Conservation (phyloP, 2,797 vertebrate species). For the Mastacembelus armatus region DNA sequence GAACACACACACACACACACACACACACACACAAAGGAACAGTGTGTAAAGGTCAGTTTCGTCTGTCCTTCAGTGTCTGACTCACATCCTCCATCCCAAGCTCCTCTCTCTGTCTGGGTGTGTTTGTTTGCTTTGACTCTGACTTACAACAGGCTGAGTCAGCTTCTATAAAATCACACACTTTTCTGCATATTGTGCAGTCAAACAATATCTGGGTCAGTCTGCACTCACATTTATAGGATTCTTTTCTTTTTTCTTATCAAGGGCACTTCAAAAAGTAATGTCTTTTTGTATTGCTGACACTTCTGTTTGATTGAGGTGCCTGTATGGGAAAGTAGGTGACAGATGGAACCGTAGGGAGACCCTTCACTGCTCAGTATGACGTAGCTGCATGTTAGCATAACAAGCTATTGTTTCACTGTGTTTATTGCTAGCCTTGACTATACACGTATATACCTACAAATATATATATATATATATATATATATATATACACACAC, state of each 20-base stretch:
- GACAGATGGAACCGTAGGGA: neutral
- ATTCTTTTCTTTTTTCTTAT: conserved; percentile 33
- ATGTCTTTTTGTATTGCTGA: neutral
- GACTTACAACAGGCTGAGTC: conserved; percentile 54
- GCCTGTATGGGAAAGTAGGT: too few relatives aligned
- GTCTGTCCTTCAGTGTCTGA: conserved; percentile 48
- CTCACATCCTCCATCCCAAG: conserved; percentile 19
- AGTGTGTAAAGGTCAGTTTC: conserved; percentile 44
- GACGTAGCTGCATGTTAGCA: neutral
- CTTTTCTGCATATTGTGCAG: conserved; percentile 29
- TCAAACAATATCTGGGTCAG: conserved; percentile 50
- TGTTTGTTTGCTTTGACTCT: conserved; percentile 39
- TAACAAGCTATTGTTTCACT: neutral
- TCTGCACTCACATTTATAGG: too few relatives aligned
- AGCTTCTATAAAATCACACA: conserved; percentile 32
- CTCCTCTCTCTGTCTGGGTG: conserved; percentile 14
- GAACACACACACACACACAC: conserved; percentile 1
- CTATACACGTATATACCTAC: too few relatives aligned
- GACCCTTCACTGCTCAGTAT: neutral
- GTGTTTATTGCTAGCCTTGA: neutral
- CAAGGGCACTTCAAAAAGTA: conserved; percentile 16
- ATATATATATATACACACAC: too few relatives aligned
- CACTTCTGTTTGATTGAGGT: neutral
- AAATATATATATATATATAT: too few relatives aligned
- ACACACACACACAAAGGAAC: conserved; percentile 4